Evolutionary conservation across 92 coral and sea anemone genomes (phyloP).

Genomic region (Pocillopora grandis): DNA sequence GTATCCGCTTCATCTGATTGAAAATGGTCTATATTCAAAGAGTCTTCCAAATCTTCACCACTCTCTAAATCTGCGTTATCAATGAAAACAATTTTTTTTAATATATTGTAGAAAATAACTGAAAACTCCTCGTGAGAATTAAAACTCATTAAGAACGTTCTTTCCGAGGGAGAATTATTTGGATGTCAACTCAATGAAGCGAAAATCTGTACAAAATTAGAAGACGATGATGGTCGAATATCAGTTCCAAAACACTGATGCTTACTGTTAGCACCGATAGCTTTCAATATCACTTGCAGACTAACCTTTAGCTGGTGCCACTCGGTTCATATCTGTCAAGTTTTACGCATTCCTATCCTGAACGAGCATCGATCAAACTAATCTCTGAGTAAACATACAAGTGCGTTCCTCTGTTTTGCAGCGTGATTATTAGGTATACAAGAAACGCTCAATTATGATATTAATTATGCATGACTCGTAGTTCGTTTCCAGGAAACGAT

Average conservation of each 20-base stretch:
- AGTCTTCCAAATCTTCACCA: background rate
- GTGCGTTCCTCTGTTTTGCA: background rate
- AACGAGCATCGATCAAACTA: no score
- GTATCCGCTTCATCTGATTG: background rate
- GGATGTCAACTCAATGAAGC: no score
- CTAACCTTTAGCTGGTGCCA: background rate
- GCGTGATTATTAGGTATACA: background rate
- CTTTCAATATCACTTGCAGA: background rate
- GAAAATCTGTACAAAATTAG: no score
- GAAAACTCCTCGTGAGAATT: background rate
- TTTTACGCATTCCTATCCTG: no score
- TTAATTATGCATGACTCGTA: slow-evolving; percentile 2
- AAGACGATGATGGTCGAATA: no score
- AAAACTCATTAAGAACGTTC: no score
- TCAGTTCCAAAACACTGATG: no score
- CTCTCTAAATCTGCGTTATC: background rate
- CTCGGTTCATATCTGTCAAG: background rate
- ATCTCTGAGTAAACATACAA: background rate
- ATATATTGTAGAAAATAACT: background rate
- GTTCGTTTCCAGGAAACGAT: slow-evolving; percentile 2
- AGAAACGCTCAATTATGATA: background rate
- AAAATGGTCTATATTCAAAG: background rate
- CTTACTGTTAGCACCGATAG: no score
- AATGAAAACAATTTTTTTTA: background rate
- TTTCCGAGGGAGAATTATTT: no score